Conservation (phyloP, 1,140 invertebrate genomes). For the Drosophila arizonae region DNA sequence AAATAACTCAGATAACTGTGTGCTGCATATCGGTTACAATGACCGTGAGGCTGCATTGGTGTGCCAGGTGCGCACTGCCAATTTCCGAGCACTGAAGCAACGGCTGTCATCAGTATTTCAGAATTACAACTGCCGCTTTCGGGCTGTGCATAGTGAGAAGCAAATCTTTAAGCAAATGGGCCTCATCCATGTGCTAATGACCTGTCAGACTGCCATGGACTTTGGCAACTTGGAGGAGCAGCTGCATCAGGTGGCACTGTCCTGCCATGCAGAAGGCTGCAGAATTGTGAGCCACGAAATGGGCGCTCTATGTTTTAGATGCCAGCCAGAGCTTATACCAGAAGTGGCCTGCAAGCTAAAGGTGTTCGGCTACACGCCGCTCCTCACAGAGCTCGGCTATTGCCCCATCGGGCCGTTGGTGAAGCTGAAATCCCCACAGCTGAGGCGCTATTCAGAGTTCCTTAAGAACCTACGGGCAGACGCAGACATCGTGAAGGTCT, state of each 20-base stretch:
- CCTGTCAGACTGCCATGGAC: neutral
- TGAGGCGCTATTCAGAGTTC: slow-evolving; percentile 43
- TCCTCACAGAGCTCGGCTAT: slow-evolving; percentile 39
- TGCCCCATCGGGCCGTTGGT: slow-evolving; percentile 33
- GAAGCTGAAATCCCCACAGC: slow-evolving; percentile 17
- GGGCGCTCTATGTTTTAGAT: slow-evolving; percentile 52
- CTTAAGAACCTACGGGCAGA: slow-evolving; percentile 29
- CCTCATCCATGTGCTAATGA: slow-evolving; percentile 47
- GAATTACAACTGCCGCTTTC: slow-evolving; percentile 36
- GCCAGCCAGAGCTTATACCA: slow-evolving; percentile 36
- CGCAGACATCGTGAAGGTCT: slow-evolving; percentile 57
- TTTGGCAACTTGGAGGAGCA: slow-evolving; percentile 28
- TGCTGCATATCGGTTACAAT: slow-evolving; percentile 43
- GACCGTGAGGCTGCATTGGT: slow-evolving; percentile 34
- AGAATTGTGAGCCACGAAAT: slow-evolving; percentile 25
- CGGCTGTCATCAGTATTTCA: slow-evolving; percentile 34
- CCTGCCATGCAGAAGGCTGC: slow-evolving; percentile 49
- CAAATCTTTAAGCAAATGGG: slow-evolving; percentile 48
- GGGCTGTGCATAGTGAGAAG: slow-evolving; percentile 5
- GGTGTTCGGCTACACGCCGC: slow-evolving; percentile 47
- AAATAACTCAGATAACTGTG: neutral
- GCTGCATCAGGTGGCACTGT: slow-evolving; percentile 41
- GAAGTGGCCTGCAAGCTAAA: slow-evolving; percentile 35
- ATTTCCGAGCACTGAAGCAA: slow-evolving; percentile 33
- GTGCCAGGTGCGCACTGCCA: slow-evolving; percentile 52